These are phyloP conservation scores for Meteorus colon DNA, from an alignment of 2,888 invertebrate genomes.

Conservation along the genomic window DNA sequence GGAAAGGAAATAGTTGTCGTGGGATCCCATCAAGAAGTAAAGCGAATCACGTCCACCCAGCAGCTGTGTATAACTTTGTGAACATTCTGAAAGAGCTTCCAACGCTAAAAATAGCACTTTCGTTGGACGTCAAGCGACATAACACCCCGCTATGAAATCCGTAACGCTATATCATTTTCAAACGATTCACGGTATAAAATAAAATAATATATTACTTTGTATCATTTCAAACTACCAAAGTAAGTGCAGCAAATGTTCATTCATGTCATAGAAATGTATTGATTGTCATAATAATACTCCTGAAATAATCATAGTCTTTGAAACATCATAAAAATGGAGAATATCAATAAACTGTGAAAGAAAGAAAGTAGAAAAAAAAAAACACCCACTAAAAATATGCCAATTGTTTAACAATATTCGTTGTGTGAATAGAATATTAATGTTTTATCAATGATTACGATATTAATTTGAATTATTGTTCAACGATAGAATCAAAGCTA, in stretches of 20 bases:
- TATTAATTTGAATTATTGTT: too few species aligned
- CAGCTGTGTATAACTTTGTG: slow-evolving; percentile 47
- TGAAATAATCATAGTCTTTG: background rate
- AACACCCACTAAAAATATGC: slow-evolving; percentile 2
- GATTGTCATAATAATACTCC: background rate
- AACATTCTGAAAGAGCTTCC: slow-evolving; percentile 40
- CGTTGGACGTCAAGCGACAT: slow-evolving; percentile 32
- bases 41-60: slow-evolving; percentile 43
- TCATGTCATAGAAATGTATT: background rate
- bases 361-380: slow-evolving; percentile 3
- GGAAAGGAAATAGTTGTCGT: slow-evolving; percentile 14
- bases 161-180: slow-evolving; percentile 21
- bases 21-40: slow-evolving; percentile 29
- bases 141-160: slow-evolving; percentile 8
- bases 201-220: background rate
- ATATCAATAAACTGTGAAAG: too few species aligned
- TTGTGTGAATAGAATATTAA: too few species aligned
- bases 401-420: too few species aligned
- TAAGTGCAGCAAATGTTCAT: background rate
- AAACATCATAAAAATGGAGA: background rate
- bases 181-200: background rate
- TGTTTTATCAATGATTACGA: too few species aligned
- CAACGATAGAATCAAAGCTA: slow-evolving; percentile 7
- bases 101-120: slow-evolving; percentile 45
- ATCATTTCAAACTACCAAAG: background rate